phyloP scores from a whole-genome alignment of 2,888 invertebrate genomes.

The Acanthococcus lagerstroemiae region DNA sequence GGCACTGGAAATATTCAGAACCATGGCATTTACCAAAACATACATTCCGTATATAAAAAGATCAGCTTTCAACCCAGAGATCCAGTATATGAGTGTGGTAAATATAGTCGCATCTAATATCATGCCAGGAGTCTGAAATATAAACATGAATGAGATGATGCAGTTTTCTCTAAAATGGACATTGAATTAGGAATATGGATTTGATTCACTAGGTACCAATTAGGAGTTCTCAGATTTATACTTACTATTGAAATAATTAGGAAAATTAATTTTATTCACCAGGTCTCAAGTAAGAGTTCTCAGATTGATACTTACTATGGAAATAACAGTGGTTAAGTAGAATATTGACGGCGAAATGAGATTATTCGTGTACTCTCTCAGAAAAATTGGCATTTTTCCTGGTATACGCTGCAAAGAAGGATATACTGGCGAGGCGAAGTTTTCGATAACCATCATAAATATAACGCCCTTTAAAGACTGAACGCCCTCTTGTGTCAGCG shows the following conservation, averaged over 20 bases:
- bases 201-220: too few relatives aligned
- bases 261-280: neutral
- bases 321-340: constrained; percentile 66
- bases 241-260: neutral
- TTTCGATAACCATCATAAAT: constrained; percentile 79
- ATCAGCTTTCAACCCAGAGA: too few relatives aligned
- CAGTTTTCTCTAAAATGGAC: too few relatives aligned
- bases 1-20: too few relatives aligned
- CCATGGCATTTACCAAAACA: too few relatives aligned
- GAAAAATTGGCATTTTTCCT: constrained; percentile 64
- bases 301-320: constrained; percentile 56
- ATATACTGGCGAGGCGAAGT: constrained; percentile 85
- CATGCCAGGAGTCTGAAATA: too few relatives aligned
- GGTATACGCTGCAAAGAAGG: constrained; percentile 77
- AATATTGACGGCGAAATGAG: constrained; percentile 70
- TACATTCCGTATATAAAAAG: too few relatives aligned
- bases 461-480: constrained; percentile 80
- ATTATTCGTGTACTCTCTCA: constrained; percentile 71
- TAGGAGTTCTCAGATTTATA: neutral
- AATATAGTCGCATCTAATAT: too few relatives aligned
- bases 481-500: constrained; percentile 66
- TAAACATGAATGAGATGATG: too few relatives aligned
- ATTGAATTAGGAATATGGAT: too few relatives aligned
- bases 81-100: too few relatives aligned
- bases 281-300: too few relatives aligned